Evolutionary conservation across 2,113 vertebrate genomes (phyloP).

Genomic region (Neotoma lepida): DNA sequence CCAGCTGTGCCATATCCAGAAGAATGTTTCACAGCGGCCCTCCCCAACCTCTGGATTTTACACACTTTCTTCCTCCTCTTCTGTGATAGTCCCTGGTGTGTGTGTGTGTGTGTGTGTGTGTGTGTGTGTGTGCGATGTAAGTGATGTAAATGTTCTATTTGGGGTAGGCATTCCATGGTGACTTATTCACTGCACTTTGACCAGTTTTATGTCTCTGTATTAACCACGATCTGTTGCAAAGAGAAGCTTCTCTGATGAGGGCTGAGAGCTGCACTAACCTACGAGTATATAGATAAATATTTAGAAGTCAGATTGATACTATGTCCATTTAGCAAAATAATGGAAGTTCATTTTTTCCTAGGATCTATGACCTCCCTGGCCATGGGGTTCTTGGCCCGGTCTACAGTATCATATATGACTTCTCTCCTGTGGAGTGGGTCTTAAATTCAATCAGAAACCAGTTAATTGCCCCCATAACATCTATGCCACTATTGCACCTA

Average conservation of each 20-base stretch:
- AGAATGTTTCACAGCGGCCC: neutral
- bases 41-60: neutral
- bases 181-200: neutral
- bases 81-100: neutral
- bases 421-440: neutral
- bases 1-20: neutral
- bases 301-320: neutral
- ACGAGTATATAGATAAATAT: neutral
- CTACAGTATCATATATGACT: neutral
- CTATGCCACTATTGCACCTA: neutral
- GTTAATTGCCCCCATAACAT: neutral
- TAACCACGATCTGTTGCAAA: neutral
- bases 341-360: too few species aligned
- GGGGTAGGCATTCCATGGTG: neutral
- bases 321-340: neutral
- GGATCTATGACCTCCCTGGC: neutral
- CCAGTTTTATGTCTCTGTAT: neutral
- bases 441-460: neutral
- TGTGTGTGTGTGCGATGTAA: neutral
- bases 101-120: neutral
- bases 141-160: neutral
- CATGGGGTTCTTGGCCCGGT: neutral
- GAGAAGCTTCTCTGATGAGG: neutral
- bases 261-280: neutral
- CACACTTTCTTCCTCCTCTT: neutral